Conservation (phyloP, 2,113 vertebrate species). For the Laticauda colubrina region DNA sequence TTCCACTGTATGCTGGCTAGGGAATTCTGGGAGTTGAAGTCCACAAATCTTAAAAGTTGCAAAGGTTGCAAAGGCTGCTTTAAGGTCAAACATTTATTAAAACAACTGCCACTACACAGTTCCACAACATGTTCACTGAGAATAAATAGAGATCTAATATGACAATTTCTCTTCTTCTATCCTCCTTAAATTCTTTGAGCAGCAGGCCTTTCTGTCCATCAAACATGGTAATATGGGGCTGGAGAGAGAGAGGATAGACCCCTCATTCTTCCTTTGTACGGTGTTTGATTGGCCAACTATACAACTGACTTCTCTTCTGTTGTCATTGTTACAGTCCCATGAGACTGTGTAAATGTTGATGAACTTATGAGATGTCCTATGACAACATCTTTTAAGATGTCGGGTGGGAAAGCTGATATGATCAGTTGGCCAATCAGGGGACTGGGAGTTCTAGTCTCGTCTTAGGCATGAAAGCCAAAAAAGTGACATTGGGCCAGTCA, state of each 20-base stretch:
- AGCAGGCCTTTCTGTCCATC: background rate
- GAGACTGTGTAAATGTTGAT: background rate
- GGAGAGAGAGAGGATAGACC: background rate
- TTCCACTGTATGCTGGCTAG: background rate
- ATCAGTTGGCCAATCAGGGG: background rate
- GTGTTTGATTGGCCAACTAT: background rate
- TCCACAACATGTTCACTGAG: background rate
- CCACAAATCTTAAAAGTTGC: background rate
- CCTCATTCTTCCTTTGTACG: background rate
- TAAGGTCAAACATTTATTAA: background rate
- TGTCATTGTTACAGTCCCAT: background rate
- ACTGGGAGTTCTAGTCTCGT: background rate
- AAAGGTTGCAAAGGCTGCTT: background rate
- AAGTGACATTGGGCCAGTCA: background rate
- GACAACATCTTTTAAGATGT: background rate
- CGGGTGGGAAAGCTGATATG: background rate
- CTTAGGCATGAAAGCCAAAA: background rate
- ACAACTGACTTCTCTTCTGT: background rate
- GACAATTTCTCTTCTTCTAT: background rate
- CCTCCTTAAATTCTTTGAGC: background rate
- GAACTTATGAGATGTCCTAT: background rate
- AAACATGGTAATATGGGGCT: background rate
- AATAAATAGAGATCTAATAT: background rate
- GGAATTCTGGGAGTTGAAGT: background rate
- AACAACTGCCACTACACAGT: background rate